Base-by-base conservation (phyloP, 1,140 invertebrate genomes). In the Trissolcus basalis region DNA sequence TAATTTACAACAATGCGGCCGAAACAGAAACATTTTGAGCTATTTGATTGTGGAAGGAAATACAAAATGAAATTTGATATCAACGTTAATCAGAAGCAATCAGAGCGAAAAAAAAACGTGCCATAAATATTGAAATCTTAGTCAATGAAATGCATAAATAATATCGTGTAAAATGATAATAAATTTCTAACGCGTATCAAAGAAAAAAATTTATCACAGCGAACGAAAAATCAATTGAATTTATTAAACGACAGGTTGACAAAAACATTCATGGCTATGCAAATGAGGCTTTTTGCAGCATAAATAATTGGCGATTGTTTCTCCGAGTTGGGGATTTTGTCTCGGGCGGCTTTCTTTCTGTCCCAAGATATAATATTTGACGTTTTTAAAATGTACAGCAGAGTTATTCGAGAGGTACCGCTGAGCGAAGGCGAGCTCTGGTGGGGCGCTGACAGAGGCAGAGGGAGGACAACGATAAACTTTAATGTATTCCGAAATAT, bases 401-500 rank as follows among this genome's bases (percentile, higher is more conserved):
- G 75, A 81, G 80, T 78, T 78, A 81, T 79, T 72, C 60, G 70
- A 53, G 36, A n/a, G 61, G 68, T 56, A 67, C 13, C 77, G 80
- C 43, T 41, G 47, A 73, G 64, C 48, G 58, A 27, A 0, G 33
- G 44, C 63, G 68, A 61, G 36, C 64, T 35, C 65, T 60, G 48
- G 63, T 36, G 47, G 67, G 36, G 50, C 59, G 53, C 14, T 33
- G 64, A 64, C 47, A 55, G 69, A 68, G 63, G 68, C 55, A 35
- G 43, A 64, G 75, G 63, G 65, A 72, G 79, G 61, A 78, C 80
- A 78, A 81, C 85, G 85, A 87, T 87, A 86, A 86, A 87, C 83
- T 86, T 86, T 87, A 86, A 88, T 87, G 85, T 88, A 87, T 88
- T 86, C 85, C 83, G 79, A 87, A 87, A 85, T 87, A 85, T 87